Evolutionary conservation across 2,888 invertebrate species (phyloP).

Genomic region (Parasteatoda lunata): DNA sequence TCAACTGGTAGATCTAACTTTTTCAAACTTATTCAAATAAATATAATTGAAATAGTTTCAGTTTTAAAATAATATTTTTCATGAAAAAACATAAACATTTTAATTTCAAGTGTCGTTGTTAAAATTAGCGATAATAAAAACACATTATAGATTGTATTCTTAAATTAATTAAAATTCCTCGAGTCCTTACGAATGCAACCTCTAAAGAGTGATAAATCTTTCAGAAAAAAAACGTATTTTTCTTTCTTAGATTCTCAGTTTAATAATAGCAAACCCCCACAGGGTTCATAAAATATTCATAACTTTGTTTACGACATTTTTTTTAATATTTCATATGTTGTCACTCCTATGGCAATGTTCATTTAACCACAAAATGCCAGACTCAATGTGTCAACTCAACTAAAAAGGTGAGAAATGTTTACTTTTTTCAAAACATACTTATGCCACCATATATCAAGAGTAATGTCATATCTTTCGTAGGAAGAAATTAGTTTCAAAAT

Average conservation of each 20-base stretch:
- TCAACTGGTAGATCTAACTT: no score
- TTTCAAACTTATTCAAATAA: no score
- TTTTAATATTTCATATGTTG: constrained; percentile 38
- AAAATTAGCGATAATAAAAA: no score
- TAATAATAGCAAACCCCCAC: constrained; percentile 37
- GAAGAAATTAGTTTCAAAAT: constrained; percentile 47
- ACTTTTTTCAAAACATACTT: constrained; percentile 4
- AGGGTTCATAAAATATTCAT: constrained; percentile 53
- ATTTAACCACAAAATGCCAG: constrained; percentile 39
- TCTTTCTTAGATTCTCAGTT: constrained; percentile 11
- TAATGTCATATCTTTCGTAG: constrained; percentile 27
- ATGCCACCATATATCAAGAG: constrained; percentile 47
- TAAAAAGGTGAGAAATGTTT: constrained; percentile 1
- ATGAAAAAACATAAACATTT: no score
- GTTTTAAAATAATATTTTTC: no score
- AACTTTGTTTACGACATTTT: constrained; percentile 41
- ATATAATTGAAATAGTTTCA: no score
- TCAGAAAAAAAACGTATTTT: constrained; percentile 47
- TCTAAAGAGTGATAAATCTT: constrained; percentile 36
- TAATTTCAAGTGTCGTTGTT: no score
- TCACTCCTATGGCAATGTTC: constrained; percentile 29
- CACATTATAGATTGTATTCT: no score
- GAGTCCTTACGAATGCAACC: no score
- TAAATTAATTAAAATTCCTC: no score
- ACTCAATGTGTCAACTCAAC: constrained; percentile 15